phyloP scores from a whole-genome alignment of 2,888 invertebrate species.

The Zaprionus lineosus region DNA sequence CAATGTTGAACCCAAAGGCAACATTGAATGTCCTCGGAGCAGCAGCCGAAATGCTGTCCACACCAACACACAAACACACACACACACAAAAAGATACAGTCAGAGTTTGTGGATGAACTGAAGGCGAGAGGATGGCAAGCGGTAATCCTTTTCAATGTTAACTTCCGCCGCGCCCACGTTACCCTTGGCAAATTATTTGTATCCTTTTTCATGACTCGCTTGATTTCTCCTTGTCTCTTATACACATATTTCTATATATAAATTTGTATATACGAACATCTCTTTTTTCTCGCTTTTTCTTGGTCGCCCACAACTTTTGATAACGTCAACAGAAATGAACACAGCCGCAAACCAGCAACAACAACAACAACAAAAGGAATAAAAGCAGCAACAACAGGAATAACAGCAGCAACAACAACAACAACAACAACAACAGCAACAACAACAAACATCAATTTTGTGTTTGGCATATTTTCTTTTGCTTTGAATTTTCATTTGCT shows the following conservation, averaged over 20 bases:
- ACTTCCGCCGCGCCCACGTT: constrained; percentile 66
- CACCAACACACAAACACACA: constrained; percentile 19
- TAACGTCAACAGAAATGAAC: constrained; percentile 77
- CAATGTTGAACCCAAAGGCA: constrained; percentile 49
- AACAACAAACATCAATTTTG: constrained; percentile 6
- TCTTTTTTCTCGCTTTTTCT: constrained; percentile 9
- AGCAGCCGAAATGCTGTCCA: constrained; percentile 45
- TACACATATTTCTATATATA: constrained; percentile 1
- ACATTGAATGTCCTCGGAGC: constrained; percentile 49
- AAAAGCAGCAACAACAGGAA: constrained; percentile 4
- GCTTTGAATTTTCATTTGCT: constrained; percentile 66
- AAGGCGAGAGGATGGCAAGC: constrained; percentile 30
- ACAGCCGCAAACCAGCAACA: constrained; percentile 61
- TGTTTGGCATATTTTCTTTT: constrained; percentile 50
- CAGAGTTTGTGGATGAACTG: background rate
- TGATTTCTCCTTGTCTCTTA: constrained; percentile 43
- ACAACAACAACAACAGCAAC: too few relatives aligned
- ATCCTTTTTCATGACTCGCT: constrained; percentile 72
- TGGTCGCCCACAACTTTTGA: constrained; percentile 65
- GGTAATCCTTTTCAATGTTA: constrained; percentile 80
- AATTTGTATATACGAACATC: too few relatives aligned
- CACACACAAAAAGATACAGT: background rate
- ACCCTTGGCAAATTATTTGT: constrained; percentile 76
- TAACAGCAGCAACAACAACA: too few relatives aligned
- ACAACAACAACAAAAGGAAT: constrained; percentile 29